Evolutionary conservation across 2,888 invertebrate species (phyloP).

Genomic region (Elysia crispata): DNA sequence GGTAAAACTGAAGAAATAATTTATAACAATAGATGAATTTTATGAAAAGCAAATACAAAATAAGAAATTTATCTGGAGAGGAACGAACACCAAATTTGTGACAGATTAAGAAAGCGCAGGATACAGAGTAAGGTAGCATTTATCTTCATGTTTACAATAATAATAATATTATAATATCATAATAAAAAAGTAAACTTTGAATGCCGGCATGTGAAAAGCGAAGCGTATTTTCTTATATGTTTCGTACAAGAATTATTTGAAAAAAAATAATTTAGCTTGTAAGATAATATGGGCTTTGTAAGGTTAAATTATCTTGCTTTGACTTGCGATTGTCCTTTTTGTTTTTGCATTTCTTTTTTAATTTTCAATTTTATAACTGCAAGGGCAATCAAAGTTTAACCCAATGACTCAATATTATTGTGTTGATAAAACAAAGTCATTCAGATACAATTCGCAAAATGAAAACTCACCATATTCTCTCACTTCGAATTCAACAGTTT

Average conservation of each 20-base stretch:
- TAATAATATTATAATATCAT: slow-evolving; percentile 4
- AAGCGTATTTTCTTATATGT: too few species aligned
- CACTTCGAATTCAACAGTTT: slow-evolving; percentile 43
- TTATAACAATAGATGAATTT: background rate
- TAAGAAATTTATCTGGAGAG: background rate
- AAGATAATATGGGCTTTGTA: too few species aligned
- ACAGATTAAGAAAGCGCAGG: background rate
- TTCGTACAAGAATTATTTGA: too few species aligned
- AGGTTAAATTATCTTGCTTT: too few species aligned
- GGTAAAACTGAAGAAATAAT: slow-evolving; percentile 44
- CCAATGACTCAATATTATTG: too few species aligned
- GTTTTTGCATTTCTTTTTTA: background rate
- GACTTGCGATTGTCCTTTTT: background rate
- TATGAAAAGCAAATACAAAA: background rate
- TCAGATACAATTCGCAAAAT: background rate
- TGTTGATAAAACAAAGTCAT: too few species aligned
- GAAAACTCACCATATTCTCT: slow-evolving; percentile 46
- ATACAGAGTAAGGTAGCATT: slow-evolving; percentile 17
- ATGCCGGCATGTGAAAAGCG: too few species aligned
- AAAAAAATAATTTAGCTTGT: too few species aligned
- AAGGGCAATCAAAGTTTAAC: too few species aligned
- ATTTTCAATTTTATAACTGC: background rate
- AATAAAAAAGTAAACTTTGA: background rate
- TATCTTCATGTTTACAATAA: slow-evolving; percentile 23
- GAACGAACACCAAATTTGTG: background rate